These are phyloP conservation scores for Arremon aurantiirostris DNA, from an alignment of 2,797 vertebrate genomes.

Conservation along the genomic window DNA sequence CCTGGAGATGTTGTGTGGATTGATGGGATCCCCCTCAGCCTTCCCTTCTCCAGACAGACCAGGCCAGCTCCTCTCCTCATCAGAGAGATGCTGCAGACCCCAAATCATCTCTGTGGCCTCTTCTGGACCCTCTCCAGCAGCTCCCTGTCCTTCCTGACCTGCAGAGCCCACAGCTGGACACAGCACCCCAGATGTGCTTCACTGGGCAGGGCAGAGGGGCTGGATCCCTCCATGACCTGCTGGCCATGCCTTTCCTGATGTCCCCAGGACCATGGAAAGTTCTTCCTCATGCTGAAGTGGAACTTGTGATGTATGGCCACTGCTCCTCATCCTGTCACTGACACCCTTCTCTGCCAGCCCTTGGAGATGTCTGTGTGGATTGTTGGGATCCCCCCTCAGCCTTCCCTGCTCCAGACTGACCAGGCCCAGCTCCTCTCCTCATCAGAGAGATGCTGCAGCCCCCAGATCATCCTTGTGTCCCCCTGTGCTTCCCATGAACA, in stretches of 20 bases:
- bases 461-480: not conserved
- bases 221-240: no score
- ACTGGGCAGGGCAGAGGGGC: no score
- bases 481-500: not conserved
- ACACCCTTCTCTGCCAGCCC: not conserved
- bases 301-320: no score
- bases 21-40: not conserved
- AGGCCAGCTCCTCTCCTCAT: not conserved
- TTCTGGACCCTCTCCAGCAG: no score
- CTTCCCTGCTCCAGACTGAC: not conserved
- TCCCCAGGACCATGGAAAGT: no score
- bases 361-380: no score
- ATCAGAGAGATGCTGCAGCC: not conserved
- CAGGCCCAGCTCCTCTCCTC: not conserved
- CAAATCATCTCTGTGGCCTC: not conserved
- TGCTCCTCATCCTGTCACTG: no score
- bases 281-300: not conserved
- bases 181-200: no score
- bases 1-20: not conserved
- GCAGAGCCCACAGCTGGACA: no score
- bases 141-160: no score
- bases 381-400: not conserved
- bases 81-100: not conserved
- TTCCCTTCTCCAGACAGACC: not conserved
- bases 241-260: no score